These are phyloP conservation scores for Lasioglossum oenotherae DNA, from an alignment of 2,888 invertebrate genomes.

Conservation along the genomic window DNA sequence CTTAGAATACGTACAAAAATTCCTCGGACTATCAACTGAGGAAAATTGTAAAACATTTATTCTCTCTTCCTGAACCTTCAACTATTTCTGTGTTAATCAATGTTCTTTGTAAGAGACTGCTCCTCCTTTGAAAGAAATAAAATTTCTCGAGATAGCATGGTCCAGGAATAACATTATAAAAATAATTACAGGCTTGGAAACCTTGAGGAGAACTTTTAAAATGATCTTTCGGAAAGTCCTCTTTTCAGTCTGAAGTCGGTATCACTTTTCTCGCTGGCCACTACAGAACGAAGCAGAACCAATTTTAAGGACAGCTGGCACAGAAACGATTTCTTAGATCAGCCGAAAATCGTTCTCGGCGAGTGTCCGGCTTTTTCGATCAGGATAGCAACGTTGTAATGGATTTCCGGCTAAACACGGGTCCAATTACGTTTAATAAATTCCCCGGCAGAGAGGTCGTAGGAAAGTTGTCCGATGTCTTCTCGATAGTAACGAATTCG, in stretches of 20 bases:
- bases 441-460: not conserved
- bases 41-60: not conserved
- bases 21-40: not conserved
- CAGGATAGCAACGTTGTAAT: not conserved
- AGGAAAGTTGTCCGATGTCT: conserved; percentile 15
- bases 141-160: not conserved
- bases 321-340: not conserved
- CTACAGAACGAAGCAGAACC: not conserved
- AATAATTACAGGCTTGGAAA: not conserved
- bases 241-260: not conserved
- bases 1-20: not conserved
- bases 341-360: not conserved
- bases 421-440: conserved; percentile 26
- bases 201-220: not conserved
- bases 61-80: not conserved
- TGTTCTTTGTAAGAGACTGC: not conserved
- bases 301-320: not conserved
- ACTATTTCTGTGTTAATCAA: not conserved
- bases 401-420: not conserved
- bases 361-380: not conserved
- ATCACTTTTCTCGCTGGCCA: not conserved
- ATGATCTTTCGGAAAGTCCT: not conserved
- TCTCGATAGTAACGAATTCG: not conserved
- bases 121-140: not conserved
- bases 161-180: not conserved